phyloP scores from a whole-genome alignment of 2,113 vertebrate genomes.

The human region DNA sequence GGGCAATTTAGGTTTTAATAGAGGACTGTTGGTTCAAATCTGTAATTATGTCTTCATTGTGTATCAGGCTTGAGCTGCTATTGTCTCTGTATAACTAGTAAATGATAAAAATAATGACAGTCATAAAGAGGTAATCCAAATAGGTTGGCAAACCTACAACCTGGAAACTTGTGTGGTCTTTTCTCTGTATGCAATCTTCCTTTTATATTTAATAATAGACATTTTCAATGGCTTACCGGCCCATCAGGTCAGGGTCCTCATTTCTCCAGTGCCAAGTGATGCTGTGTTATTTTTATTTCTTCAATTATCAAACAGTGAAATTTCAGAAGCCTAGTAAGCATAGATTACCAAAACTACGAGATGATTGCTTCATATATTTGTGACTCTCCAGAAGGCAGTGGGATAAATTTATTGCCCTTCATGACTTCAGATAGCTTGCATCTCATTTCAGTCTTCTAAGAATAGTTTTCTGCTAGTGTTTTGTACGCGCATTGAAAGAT shows the following conservation, averaged over 20 bases:
- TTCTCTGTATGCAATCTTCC: not conserved
- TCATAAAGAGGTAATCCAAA: constrained; percentile 25
- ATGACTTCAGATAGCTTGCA: constrained; percentile 37
- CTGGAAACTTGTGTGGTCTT: not conserved
- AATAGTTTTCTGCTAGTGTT: constrained; percentile 47
- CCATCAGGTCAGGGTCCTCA: not conserved
- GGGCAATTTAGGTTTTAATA: constrained; percentile 53
- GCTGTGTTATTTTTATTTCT: not conserved
- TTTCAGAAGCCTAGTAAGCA: constrained; percentile 32
- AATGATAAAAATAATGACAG: constrained; percentile 39
- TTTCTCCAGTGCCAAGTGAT: not conserved
- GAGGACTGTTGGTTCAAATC: not conserved
- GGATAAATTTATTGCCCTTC: constrained; percentile 34
- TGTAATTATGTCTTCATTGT: constrained; percentile 7
- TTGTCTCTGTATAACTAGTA: constrained; percentile 10
- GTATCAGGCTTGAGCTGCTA: not conserved
- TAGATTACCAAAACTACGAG: not conserved
- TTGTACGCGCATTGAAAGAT: constrained; percentile 64
- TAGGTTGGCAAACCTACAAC: not conserved
- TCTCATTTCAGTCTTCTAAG: constrained; percentile 62
- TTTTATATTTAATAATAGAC: not conserved
- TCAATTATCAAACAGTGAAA: constrained; percentile 4
- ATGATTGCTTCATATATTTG: not conserved
- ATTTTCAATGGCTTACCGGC: not conserved
- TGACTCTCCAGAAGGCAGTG: constrained; percentile 5